phyloP scores from a whole-genome alignment of 2,888 invertebrate species.

The Dicycla oo region DNA sequence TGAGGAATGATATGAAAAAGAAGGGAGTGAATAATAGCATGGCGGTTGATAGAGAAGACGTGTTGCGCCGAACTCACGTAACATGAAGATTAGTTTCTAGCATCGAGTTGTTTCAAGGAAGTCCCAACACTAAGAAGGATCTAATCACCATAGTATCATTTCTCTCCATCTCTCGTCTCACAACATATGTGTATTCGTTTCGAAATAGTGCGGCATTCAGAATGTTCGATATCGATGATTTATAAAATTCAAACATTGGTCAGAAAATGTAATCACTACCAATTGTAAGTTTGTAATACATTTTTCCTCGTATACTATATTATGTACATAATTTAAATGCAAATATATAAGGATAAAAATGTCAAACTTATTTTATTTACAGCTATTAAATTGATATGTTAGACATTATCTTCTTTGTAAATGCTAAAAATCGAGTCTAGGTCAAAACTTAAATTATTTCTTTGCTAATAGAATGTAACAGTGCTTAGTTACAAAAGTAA shows the following conservation, averaged over 20 bases:
- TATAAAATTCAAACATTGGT: constrained; percentile 40
- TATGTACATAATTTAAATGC: constrained; percentile 54
- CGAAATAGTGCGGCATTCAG: constrained; percentile 3
- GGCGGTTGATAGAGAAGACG: too few relatives aligned
- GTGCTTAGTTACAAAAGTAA: neutral
- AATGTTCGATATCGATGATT: constrained; percentile 6
- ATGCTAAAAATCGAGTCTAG: constrained; percentile 43
- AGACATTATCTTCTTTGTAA: constrained; percentile 60
- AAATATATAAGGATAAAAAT: constrained; percentile 38
- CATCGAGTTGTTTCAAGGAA: constrained; percentile 27
- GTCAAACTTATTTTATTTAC: constrained; percentile 54
- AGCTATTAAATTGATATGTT: constrained; percentile 76
- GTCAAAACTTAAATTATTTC: constrained; percentile 19
- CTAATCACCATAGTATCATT: neutral
- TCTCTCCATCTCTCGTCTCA: neutral
- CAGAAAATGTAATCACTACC: constrained; percentile 39
- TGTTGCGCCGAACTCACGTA: too few relatives aligned
- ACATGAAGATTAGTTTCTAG: too few relatives aligned
- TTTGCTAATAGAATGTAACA: constrained; percentile 8
- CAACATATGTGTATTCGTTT: neutral
- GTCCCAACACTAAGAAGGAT: constrained; percentile 17
- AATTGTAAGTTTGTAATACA: constrained; percentile 38
- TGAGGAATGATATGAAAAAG: too few relatives aligned
- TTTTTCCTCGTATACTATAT: constrained; percentile 58
- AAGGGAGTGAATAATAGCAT: too few relatives aligned